Evolutionary conservation across 2,797 vertebrate species (phyloP).

Genomic region (Gallinago solitaria): DNA sequence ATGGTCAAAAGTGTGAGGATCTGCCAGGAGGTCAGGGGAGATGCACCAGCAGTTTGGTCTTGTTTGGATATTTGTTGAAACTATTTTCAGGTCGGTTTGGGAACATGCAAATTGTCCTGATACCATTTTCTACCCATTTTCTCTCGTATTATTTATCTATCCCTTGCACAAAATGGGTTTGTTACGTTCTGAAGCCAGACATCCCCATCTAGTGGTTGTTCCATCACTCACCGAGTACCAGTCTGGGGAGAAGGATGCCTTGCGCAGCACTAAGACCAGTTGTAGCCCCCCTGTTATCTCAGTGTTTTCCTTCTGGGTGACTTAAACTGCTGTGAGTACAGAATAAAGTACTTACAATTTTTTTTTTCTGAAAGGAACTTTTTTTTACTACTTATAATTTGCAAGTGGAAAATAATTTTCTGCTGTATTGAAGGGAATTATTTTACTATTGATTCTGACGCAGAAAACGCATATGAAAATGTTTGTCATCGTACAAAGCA

Average conservation of each 20-base stretch:
- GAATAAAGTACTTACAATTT: neutral
- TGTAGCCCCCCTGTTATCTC: neutral
- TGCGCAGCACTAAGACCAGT: neutral
- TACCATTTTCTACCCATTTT: neutral
- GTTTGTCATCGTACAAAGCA: neutral
- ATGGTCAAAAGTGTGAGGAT: neutral
- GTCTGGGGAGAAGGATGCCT: neutral
- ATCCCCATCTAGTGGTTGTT: conserved; percentile 69
- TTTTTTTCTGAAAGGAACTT: neutral
- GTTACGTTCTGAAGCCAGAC: neutral
- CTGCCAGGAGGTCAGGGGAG: neutral
- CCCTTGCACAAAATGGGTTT: neutral
- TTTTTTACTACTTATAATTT: neutral
- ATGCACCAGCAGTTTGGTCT: neutral
- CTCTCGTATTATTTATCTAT: neutral
- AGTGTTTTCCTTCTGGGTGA: neutral
- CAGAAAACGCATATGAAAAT: neutral
- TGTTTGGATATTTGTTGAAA: neutral
- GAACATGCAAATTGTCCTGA: neutral
- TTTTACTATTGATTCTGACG: neutral
- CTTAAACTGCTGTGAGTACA: neutral
- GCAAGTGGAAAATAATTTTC: neutral
- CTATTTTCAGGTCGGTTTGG: neutral
- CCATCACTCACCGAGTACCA: neutral
- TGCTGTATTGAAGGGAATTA: neutral